Evolutionary conservation across 2,113 vertebrate species (phyloP), one percentile per base, ranked within the genome.

Genomic region (Harpagus bidentatus): DNA sequence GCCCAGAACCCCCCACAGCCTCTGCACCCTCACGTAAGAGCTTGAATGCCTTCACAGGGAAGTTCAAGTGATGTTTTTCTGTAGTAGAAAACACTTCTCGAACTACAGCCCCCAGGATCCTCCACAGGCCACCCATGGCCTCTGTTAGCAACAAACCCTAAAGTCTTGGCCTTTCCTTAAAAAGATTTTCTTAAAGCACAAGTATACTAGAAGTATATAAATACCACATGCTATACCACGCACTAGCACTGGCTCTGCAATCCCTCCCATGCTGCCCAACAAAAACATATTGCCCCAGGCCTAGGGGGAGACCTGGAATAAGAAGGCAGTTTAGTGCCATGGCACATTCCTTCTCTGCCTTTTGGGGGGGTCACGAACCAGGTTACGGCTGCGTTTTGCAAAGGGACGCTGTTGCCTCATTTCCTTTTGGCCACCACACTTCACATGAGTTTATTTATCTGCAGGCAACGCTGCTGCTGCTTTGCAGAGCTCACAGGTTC

Each of bases 1-100:
- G 40, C 13, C 38, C 69, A 74, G n/a, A 14, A 14, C 58, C 34
- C 43, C 22, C 36, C 5, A 7, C 55, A 71, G 47, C 26, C 48
- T 36, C 52, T 47, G 15, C 26, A 29, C 2, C 1, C n/a, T 40
- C 36, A 6, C 1, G 0, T 2, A 18, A 43, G 58, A 36, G 10
- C 22, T 62, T 63, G 26, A 43, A 80, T 36, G 11, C 6, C 36
- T 61, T 48, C 78, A 69, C 7, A 3, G 55, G 16, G 26, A 55
- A 71, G 40, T 32, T 21, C 42, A 55, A 84, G 67, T 5, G 14
- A 40, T 11, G 15, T 50, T 61, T 72, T 82, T 56, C 56, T 2
- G 0, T 6, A 43, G 38, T 1, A 88, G 47, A 85, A 79, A 80
- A 59, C 17, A 36, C 6, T 10, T 82, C 42, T 23, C 3, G 2